Base-by-base conservation (phyloP, 2,888 invertebrate genomes). In the Trissoscelio sp. region DNA sequence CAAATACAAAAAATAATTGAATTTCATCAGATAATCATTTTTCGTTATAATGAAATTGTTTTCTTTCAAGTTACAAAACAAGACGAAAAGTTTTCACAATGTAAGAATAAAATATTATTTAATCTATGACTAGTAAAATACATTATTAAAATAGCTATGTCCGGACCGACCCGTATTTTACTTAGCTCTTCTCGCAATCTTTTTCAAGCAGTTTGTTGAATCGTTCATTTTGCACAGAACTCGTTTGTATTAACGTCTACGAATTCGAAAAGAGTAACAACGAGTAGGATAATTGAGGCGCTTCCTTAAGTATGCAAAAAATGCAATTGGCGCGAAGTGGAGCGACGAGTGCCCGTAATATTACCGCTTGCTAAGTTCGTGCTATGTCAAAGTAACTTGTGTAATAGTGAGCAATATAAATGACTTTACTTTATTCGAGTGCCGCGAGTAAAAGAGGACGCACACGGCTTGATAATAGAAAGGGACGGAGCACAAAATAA, bases 251-350 rank as follows among this genome's bases (percentile, higher is more conserved):
- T 70, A 80, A 74, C 66, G 75, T 81, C 70, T 48, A 53, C 70
- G 53, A 58, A 75, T 81, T 70, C 66, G 70, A 60, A 75, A 81
- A 75, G 64, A 57, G 66, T 60, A 75, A 75, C 66, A 72, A 66
- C 58, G 66, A 75, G 44, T 53, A 48, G 51, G 70, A 81, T 80
- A 80, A 75, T 70, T 80, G 70, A 80, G 80, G 57, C 64, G 70
- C 58, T 80, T 70, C 64, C 70, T 74, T 70, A 70, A 80, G 58
- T 60, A 75, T 81, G 70, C 80, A 75, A 75, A 75, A 81, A 81
- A 66, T 80, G 64, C 75, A 81, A 75, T 81, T 75, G 66, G 58
- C 31, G 80, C 60, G 46, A 80, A 80, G 51, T 70, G 75, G 70
- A 70, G 64, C 70, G 64, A 75, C 58, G 73, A 67, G 67, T 73